A percentile compares a stretch with the other conserved stretches of the same genome.
Conservation (phyloP, 2,797 vertebrate species). For the Mus spretus region DNA sequence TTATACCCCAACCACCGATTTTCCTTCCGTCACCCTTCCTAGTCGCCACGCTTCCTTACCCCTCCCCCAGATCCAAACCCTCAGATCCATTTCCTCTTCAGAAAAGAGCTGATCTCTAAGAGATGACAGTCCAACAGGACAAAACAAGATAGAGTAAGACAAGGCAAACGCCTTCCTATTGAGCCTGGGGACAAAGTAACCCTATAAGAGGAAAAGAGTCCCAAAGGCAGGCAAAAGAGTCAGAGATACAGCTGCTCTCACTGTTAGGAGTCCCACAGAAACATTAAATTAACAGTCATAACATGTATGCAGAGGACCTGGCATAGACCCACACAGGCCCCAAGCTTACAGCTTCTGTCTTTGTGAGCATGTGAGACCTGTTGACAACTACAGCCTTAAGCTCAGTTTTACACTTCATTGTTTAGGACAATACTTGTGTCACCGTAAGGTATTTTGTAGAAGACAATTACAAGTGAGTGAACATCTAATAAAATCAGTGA, state of each 20-base stretch:
- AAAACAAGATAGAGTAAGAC: background rate
- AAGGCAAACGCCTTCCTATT: background rate
- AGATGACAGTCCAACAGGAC: background rate
- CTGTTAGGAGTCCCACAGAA: background rate
- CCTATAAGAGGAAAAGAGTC: background rate
- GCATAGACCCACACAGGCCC: background rate
- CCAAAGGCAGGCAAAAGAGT: background rate
- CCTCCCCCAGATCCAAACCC: background rate
- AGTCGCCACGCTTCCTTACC: background rate
- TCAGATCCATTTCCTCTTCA: background rate
- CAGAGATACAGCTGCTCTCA: no score
- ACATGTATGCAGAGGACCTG: background rate
- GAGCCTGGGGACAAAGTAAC: background rate
- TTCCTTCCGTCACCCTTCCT: background rate
- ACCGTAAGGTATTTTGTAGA: background rate
- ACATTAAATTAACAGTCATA: background rate
- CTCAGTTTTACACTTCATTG: constrained; percentile 15
- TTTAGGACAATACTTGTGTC: background rate
- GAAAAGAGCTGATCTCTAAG: background rate
- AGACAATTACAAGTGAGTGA: constrained; percentile 31
- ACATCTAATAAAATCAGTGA: background rate
- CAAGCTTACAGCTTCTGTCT: background rate
- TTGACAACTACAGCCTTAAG: background rate
- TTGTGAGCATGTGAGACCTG: no score
- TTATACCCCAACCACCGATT: background rate